Evolutionary conservation across 2,888 invertebrate species (phyloP).

Genomic region (Leptothorax acervorum): DNA sequence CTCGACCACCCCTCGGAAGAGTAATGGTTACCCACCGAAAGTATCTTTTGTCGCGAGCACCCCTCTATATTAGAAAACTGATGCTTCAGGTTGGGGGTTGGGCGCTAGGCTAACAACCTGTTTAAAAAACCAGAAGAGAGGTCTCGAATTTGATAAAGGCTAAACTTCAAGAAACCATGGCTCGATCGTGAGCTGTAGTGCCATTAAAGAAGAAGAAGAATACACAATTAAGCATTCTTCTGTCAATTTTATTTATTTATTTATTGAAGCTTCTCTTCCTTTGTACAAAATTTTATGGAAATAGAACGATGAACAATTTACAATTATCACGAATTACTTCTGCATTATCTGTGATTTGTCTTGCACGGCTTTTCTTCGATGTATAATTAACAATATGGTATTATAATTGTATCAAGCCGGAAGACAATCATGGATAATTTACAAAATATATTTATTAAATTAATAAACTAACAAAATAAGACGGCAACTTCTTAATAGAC

Average conservation of each 20-base stretch:
- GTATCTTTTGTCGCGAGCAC: no score
- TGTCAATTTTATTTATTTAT: slow-evolving; percentile 64
- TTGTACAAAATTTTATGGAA: slow-evolving; percentile 73
- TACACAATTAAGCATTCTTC: slow-evolving; percentile 54
- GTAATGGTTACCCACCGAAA: no score
- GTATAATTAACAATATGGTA: slow-evolving; percentile 10
- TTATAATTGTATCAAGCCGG: slow-evolving; percentile 20
- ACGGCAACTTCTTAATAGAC: slow-evolving; percentile 16
- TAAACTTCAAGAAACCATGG: no score
- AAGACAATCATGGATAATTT: slow-evolving; percentile 47
- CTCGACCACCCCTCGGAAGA: no score
- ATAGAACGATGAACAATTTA: slow-evolving; percentile 58
- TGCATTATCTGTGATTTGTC: slow-evolving; percentile 31
- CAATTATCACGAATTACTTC: slow-evolving; percentile 29
- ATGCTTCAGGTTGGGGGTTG: no score
- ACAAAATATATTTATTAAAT: slow-evolving; percentile 27
- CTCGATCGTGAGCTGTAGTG: no score
- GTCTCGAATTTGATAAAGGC: no score
- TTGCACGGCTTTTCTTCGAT: slow-evolving; percentile 9
- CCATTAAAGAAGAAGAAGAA: no score
- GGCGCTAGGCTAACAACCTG: no score
- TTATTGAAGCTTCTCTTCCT: slow-evolving; percentile 50
- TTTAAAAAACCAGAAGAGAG: no score
- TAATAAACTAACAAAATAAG: slow-evolving; percentile 23
- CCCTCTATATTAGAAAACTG: no score